Conservation (phyloP, 2,113 vertebrate genomes). For the Lamprotornis superbus region DNA sequence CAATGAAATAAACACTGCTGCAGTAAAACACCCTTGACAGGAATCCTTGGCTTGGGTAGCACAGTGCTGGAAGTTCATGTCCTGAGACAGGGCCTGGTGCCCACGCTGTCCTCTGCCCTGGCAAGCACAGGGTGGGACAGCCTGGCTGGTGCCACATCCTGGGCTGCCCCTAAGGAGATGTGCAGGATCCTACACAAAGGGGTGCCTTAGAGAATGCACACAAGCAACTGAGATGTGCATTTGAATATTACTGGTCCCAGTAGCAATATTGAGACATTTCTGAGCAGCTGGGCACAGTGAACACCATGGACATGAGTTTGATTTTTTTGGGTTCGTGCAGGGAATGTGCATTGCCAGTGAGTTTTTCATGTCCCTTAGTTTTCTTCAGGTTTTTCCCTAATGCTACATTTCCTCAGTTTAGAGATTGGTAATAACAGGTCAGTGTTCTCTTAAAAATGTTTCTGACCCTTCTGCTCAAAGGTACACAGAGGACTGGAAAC, state of each 20-base stretch:
- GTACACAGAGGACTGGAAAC: accelerated
- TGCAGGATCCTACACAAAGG: background rate
- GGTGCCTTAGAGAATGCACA: background rate
- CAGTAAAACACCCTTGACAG: background rate
- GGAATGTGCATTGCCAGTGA: background rate
- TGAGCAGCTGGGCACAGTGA: background rate
- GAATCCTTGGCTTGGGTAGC: background rate
- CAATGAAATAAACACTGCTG: background rate
- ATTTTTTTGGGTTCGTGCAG: background rate
- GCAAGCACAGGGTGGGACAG: background rate
- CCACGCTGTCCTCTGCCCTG: background rate
- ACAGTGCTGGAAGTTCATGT: background rate
- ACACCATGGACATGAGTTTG: accelerated
- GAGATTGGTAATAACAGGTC: background rate
- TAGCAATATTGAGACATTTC: accelerated
- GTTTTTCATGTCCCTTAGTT: background rate
- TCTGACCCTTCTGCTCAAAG: background rate
- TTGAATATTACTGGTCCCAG: background rate
- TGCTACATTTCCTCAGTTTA: background rate
- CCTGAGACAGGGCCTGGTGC: background rate
- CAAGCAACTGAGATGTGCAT: background rate
- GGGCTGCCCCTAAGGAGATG: background rate
- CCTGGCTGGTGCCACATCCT: background rate
- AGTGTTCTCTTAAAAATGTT: background rate
- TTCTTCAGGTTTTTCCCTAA: background rate